These are phyloP conservation scores for Sclerodermus sp. DNA, from an alignment of 2,888 invertebrate genomes.

Conservation along the genomic window DNA sequence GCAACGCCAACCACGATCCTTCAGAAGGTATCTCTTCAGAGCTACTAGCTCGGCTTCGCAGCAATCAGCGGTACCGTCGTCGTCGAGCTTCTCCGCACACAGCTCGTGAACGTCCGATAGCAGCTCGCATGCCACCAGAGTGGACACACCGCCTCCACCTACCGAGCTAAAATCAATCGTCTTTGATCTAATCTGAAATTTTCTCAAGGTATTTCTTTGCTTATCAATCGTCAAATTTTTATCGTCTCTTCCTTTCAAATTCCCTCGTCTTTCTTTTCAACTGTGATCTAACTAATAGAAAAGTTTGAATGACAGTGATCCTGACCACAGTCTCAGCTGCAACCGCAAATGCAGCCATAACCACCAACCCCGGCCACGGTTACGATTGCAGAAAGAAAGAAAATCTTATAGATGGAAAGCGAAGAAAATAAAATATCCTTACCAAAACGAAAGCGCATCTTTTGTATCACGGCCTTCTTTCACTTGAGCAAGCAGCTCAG, in stretches of 20 bases:
- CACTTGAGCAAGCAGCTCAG: conserved; percentile 64
- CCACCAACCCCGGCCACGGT: no score
- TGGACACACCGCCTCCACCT: conserved; percentile 64
- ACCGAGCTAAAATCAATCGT: conserved; percentile 56
- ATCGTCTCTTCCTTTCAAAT: conserved; percentile 12
- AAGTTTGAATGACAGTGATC: no score
- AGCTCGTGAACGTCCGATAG: conserved; percentile 65
- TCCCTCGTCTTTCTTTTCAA: conserved; percentile 14
- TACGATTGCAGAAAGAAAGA: no score
- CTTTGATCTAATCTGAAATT: neutral
- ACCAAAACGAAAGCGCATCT: conserved; percentile 67
- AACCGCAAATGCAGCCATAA: no score
- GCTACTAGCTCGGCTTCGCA: conserved; percentile 50
- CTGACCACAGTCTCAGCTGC: no score
- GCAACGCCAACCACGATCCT: conserved; percentile 67
- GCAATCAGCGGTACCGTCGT: conserved; percentile 36
- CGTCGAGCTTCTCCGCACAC: conserved; percentile 41
- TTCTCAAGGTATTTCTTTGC: neutral
- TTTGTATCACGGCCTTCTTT: conserved; percentile 63
- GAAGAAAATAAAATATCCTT: no score
- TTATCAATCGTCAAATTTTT: no score
- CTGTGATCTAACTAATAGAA: no score
- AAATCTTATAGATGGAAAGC: no score
- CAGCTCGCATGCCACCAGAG: conserved; percentile 67
- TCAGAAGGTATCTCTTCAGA: conserved; percentile 62